These are phyloP conservation scores for Phaethon lepturus DNA, from an alignment of 2,113 vertebrate species.

Conservation along the genomic window DNA sequence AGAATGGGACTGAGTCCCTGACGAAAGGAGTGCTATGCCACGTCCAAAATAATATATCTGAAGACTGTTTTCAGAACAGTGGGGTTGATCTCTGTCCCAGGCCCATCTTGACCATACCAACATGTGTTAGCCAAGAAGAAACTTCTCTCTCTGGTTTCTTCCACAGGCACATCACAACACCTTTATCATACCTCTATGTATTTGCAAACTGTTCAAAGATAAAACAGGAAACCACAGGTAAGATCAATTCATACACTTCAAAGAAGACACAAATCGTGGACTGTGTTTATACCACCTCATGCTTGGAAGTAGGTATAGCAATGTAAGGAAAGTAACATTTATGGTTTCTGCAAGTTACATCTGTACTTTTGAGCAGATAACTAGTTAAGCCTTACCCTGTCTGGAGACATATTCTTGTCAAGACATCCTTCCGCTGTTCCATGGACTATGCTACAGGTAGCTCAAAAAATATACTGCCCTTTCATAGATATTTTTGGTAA, in stretches of 20 bases:
- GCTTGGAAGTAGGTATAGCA: fast-evolving
- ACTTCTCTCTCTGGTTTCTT: background rate
- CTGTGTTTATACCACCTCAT: background rate
- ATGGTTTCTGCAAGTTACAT: background rate
- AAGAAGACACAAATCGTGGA: background rate
- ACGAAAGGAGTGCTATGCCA: background rate
- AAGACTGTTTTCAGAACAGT: background rate
- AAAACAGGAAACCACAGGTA: background rate
- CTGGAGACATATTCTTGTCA: background rate
- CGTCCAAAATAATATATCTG: background rate
- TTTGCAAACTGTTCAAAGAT: background rate
- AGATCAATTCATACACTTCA: background rate
- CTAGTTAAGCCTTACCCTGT: background rate
- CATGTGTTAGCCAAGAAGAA: background rate
- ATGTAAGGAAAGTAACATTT: background rate
- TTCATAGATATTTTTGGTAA: background rate
- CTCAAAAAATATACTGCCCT: background rate
- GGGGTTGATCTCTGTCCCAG: background rate
- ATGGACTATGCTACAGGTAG: background rate
- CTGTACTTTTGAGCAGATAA: background rate
- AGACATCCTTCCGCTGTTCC: background rate
- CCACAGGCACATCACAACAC: background rate
- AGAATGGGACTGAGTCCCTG: background rate
- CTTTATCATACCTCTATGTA: background rate
- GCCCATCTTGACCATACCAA: background rate